Conservation (phyloP, 2,888 invertebrate species). For the Linnaemya vulpina region DNA sequence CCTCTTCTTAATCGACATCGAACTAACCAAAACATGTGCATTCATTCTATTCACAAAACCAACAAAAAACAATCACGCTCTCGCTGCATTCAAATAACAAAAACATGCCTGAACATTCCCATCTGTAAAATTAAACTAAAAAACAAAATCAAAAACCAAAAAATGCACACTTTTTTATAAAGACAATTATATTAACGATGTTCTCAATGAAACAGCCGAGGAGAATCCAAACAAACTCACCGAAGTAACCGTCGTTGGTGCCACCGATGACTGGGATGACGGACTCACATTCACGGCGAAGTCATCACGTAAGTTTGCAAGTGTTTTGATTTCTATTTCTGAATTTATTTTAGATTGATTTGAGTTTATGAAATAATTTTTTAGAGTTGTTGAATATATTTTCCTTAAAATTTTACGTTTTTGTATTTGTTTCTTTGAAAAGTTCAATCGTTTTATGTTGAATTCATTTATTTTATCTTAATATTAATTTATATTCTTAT, state of each 20-base stretch:
- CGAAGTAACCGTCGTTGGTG: constrained; percentile 84
- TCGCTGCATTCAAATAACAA: constrained; percentile 8
- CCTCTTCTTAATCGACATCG: neutral
- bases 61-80: constrained; percentile 16
- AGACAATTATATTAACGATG: constrained; percentile 93
- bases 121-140: constrained; percentile 23
- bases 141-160: constrained; percentile 72
- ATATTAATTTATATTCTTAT: neutral
- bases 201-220: constrained; percentile 87
- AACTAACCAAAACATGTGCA: constrained; percentile 10
- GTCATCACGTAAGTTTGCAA: constrained; percentile 89
- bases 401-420: neutral
- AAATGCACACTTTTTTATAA: constrained; percentile 50
- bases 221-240: constrained; percentile 80
- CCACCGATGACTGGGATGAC: constrained; percentile 92
- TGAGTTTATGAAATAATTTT: neutral
- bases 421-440: neutral
- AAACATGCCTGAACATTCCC: constrained; percentile 13
- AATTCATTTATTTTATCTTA: constrained; percentile 9
- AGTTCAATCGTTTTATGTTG: constrained; percentile 4
- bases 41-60: neutral
- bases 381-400: neutral
- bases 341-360: neutral
- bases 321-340: constrained; percentile 59
- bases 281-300: constrained; percentile 95